These are phyloP conservation scores for Parasteatoda lunata DNA, from an alignment of 2,888 invertebrate species.

Conservation along the genomic window DNA sequence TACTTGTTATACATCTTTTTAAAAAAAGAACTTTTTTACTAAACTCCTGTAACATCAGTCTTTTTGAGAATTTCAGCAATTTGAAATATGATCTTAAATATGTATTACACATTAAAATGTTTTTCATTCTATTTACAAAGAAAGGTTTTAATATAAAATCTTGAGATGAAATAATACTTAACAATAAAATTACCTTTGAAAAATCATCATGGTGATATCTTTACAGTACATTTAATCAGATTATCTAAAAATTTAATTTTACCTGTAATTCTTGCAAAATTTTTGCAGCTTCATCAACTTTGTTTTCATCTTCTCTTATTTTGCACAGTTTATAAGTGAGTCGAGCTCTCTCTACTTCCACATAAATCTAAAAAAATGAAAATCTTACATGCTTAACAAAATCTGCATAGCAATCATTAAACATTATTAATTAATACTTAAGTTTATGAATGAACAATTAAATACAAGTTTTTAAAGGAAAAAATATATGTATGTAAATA, in stretches of 20 bases:
- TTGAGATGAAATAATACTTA: no score
- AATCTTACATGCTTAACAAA: slow-evolving; percentile 6
- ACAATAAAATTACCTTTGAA: background rate
- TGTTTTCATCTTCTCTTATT: slow-evolving; percentile 77
- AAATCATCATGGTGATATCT: background rate
- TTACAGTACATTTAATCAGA: background rate
- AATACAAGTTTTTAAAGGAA: background rate
- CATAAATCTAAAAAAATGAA: slow-evolving; percentile 84
- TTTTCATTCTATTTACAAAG: no score
- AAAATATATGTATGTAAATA: background rate
- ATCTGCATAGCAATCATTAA: background rate
- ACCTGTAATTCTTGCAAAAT: slow-evolving; percentile 96
- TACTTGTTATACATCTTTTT: no score
- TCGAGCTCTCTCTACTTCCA: slow-evolving; percentile 98
- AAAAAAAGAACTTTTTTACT: no score
- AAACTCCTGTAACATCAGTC: no score
- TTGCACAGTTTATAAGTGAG: slow-evolving; percentile 84
- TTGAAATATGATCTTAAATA: no score
- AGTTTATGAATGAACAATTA: no score
- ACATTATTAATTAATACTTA: no score
- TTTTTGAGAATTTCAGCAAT: no score
- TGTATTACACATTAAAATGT: no score
- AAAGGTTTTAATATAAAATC: no score
- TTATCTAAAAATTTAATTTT: slow-evolving; percentile 1
- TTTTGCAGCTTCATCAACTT: slow-evolving; percentile 89